phyloP scores from a whole-genome alignment of 30 jellyfish, hydroid and myxozoan genomes.

The Rhopilema esculentum region DNA sequence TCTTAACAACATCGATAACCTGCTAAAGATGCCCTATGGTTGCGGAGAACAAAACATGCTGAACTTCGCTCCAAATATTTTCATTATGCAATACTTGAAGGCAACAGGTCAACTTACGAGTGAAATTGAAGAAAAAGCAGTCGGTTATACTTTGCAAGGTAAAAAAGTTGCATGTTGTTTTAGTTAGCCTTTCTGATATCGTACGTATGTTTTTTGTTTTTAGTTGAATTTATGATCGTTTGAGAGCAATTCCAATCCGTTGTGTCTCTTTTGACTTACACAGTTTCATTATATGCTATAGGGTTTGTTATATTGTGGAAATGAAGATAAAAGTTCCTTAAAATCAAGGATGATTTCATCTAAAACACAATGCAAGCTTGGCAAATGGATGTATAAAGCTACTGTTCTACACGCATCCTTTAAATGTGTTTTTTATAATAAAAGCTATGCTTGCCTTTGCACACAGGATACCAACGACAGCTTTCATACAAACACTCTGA shows the following conservation, averaged over 20 bases:
- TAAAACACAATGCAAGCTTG: no score
- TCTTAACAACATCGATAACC: constrained; percentile 70
- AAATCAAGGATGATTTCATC: no score
- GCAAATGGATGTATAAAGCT: no score
- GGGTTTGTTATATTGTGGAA: no score
- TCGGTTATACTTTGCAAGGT: constrained; percentile 80
- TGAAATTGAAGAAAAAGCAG: constrained; percentile 69
- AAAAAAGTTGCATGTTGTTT: neutral
- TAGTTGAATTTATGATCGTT: no score
- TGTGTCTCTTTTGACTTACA: no score
- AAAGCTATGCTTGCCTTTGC: neutral
- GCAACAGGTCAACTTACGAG: constrained; percentile 75
- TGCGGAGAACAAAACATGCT: constrained; percentile 96
- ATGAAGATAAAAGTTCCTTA: no score
- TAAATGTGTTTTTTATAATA: neutral
- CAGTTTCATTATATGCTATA: no score
- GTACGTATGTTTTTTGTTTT: no score
- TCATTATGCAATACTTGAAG: constrained; percentile 80
- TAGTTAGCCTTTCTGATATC: no score
- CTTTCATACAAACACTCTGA: constrained; percentile 73
- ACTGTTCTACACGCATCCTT: neutral
- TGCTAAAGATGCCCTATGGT: constrained; percentile 93
- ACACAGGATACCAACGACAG: constrained; percentile 85
- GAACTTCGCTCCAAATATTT: constrained; percentile 91
- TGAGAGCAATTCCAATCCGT: no score